phyloP scores from a whole-genome alignment of 1,140 invertebrate genomes.

The Lepidurus apus region DNA sequence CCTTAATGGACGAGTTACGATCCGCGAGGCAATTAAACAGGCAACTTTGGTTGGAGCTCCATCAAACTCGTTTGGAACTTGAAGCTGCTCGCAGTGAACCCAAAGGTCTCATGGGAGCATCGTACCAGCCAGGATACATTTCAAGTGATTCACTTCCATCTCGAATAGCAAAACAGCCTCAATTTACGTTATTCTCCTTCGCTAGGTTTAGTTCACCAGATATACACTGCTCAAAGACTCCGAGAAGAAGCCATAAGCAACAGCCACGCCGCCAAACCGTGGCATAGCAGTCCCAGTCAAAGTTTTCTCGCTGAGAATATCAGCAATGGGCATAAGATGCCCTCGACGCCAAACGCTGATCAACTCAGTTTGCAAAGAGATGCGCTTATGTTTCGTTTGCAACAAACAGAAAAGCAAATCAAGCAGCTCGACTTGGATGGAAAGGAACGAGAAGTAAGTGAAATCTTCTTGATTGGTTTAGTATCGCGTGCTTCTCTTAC shows the following conservation, averaged over 20 bases:
- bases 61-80: background rate
- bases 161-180: background rate
- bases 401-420: background rate
- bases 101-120: background rate
- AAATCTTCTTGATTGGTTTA: background rate
- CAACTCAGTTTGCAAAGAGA: constrained; percentile 8
- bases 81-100: background rate
- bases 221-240: background rate
- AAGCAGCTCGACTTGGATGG: background rate
- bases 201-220: background rate
- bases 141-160: background rate
- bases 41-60: background rate
- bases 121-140: background rate
- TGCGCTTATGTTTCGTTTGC: constrained; percentile 8
- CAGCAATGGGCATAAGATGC: background rate
- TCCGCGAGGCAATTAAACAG: background rate
- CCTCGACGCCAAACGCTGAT: background rate
- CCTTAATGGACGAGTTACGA: background rate
- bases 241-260: background rate
- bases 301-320: background rate
- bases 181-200: background rate
- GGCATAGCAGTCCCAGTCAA: background rate
- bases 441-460: constrained; percentile 7
- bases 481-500: background rate
- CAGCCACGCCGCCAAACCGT: background rate